phyloP scores from a whole-genome alignment of 2,797 vertebrate species.

The Pteronotus mesoamericanus region DNA sequence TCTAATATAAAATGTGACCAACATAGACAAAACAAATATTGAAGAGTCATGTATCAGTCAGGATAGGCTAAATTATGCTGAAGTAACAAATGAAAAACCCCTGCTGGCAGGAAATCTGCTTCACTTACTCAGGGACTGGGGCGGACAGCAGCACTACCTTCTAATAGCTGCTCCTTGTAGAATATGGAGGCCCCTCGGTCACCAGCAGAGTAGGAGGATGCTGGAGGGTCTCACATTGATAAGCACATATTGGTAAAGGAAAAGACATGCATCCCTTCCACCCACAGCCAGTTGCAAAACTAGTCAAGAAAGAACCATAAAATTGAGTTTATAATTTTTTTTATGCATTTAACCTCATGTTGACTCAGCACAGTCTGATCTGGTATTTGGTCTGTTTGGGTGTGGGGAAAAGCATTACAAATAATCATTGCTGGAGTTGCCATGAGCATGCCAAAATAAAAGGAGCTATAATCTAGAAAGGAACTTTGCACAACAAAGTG shows the following conservation, averaged over 20 bases:
- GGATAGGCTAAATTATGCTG: constrained; percentile 26
- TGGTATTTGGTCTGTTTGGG: background rate
- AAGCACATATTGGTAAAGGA: background rate
- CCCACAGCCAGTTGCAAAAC: background rate
- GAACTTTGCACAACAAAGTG: constrained; percentile 59
- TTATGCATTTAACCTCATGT: background rate
- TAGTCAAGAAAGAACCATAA: background rate
- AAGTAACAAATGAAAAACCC: background rate
- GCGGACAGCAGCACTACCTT: background rate
- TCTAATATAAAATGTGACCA: background rate
- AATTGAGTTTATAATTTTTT: background rate
- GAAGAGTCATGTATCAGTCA: background rate
- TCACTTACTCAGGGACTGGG: background rate
- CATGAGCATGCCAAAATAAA: constrained; percentile 38
- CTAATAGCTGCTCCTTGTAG: background rate
- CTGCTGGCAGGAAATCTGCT: background rate
- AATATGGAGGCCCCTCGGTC: background rate
- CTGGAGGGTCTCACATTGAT: background rate
- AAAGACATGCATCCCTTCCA: background rate
- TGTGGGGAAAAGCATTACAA: background rate
- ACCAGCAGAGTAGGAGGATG: background rate
- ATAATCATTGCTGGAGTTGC: constrained; percentile 6
- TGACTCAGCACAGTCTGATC: background rate
- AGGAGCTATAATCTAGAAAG: constrained; percentile 57
- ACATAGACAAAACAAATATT: background rate